phyloP scores from a whole-genome alignment of 2,797 vertebrate genomes.

The Pogoniulus pusillus region DNA sequence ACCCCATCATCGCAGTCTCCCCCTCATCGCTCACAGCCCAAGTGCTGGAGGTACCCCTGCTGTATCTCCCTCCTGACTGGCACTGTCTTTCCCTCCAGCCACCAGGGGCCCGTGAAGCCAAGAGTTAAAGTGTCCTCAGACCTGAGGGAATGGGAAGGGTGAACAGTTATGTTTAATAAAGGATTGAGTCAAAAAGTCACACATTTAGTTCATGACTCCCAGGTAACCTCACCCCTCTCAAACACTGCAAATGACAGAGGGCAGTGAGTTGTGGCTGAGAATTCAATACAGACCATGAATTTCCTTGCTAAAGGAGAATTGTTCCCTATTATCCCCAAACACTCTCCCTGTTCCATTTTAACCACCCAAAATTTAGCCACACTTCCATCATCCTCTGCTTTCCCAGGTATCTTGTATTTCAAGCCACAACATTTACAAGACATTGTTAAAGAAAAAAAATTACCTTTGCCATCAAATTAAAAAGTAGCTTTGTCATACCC shows the following conservation, averaged over 20 bases:
- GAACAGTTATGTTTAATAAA: not conserved
- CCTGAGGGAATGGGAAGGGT: not conserved
- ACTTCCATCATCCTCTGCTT: not conserved
- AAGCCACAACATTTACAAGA: not conserved
- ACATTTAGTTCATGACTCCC: not conserved
- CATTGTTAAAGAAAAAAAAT: not conserved
- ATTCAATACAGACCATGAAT: not conserved
- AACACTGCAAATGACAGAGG: not conserved
- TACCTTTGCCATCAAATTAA: not conserved
- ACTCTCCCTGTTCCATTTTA: not conserved
- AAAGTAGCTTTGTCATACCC: not conserved
- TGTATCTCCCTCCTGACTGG: fast-evolving
- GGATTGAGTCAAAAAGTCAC: not conserved
- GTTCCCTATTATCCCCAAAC: not conserved
- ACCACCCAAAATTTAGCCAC: not conserved
- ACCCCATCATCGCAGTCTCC: fast-evolving
- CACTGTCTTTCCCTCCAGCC: not conserved
- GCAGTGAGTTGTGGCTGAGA: not conserved
- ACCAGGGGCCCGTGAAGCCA: not conserved
- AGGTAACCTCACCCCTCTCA: not conserved
- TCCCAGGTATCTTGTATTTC: not conserved
- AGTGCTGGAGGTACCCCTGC: not conserved
- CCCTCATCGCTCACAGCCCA: not conserved
- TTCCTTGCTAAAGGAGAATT: not conserved
- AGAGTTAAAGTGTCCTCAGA: not conserved